phyloP scores from a whole-genome alignment of 1,140 invertebrate species.

The Euborellia annulipes region DNA sequence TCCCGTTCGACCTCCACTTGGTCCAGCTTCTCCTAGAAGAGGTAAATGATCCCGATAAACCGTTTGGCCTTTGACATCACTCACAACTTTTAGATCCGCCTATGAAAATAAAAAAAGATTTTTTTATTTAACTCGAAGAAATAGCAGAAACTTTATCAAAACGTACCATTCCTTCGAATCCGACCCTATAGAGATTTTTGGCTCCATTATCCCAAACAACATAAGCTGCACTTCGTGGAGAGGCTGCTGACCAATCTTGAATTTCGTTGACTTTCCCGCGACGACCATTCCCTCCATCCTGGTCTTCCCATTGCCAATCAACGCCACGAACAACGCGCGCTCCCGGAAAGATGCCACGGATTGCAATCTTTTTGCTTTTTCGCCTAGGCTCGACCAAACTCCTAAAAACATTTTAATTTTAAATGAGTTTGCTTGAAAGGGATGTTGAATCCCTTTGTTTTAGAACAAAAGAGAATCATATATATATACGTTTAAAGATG shows the following conservation, averaged over 20 bases:
- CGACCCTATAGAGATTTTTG: slow-evolving; percentile 93
- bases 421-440: no score
- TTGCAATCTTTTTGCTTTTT: slow-evolving; percentile 86
- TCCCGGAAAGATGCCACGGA: slow-evolving; percentile 86
- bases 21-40: slow-evolving; percentile 77
- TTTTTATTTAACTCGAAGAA: slow-evolving; percentile 4
- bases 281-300: slow-evolving; percentile 84
- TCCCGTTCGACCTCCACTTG: slow-evolving; percentile 48
- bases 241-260: slow-evolving; percentile 94
- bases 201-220: slow-evolving; percentile 96
- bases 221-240: slow-evolving; percentile 90
- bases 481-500: no score
- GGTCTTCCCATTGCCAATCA: slow-evolving; percentile 97
- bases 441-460: no score
- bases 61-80: slow-evolving; percentile 91
- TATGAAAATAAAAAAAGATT: no score
- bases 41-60: slow-evolving; percentile 94
- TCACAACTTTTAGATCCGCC: slow-evolving; percentile 92
- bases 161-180: slow-evolving; percentile 87
- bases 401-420: not conserved
- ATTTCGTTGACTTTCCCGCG: slow-evolving; percentile 92
- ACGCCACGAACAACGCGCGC: slow-evolving; percentile 81
- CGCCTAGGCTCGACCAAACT: slow-evolving; percentile 65
- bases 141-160: slow-evolving; percentile 6
- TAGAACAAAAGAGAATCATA: no score